Evolutionary conservation across 2,113 vertebrate genomes (phyloP), one percentile per base, ranked within the genome.

Genomic region (Chiloscyllium plagiosum): DNA sequence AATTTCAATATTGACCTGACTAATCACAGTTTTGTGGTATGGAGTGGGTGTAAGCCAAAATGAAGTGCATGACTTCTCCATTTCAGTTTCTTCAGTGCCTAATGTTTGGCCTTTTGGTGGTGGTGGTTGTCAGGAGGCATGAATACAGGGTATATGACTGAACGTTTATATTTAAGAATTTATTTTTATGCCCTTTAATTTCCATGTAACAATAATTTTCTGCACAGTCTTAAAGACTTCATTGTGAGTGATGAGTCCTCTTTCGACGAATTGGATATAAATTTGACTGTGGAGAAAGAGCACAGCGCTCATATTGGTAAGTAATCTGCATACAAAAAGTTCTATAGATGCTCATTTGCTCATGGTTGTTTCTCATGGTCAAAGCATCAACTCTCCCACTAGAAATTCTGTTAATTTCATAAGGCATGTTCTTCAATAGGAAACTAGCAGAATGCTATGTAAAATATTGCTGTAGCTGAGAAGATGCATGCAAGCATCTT

Each of bases 251-350:
- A 95, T 95, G 56, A 96, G 78, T 85, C 50, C 4, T 86, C 76
- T 42, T 22, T 66, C 4, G 95, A 96, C 66, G 95, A 83, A 26
- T 85, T 83, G 61, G 78, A 66, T 61, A n/a, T 97, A 96, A 95
- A 72, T 70, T 42, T 10, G 10, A 95, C 29, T 95, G 69, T 72
- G 42, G 69, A 33, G 20, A 26, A 10, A 13, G 47, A 65, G 96
- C 3, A 56, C 96, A 20, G 95, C 95, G 22, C 97, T 97, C 97
- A 97, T 97, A 97, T 96, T 96, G 47, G 72, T 87, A 95, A 95
- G 96, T 68, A 66, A 56, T 29, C 47, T 83, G 47, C 8, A 70
- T 47, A 78, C 3, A n/a, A 24, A 66, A 70, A 33, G 33, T 47
- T 3, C 33, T 47, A 8, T 70, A 95, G 56, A 56, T n/a, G 19